A percentile compares a stretch with the other conserved stretches of the same genome.
Evolutionary conservation across 2,797 vertebrate species (phyloP).

Genomic region (Sebastes variabilis): DNA sequence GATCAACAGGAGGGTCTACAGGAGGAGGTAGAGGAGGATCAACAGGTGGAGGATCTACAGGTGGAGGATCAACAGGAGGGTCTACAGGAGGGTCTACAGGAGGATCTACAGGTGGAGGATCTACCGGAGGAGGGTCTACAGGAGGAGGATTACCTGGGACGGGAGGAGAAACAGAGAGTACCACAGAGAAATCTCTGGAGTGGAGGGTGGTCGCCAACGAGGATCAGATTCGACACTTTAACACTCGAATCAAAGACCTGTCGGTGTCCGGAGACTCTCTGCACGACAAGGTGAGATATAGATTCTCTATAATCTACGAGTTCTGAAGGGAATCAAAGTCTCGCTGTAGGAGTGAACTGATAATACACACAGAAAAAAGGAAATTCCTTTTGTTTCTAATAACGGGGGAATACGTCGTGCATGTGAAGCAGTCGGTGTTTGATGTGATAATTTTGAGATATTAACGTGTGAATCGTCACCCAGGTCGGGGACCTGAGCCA

Average conservation of each 20-base stretch:
- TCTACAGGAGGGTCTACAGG: not conserved
- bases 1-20: not conserved
- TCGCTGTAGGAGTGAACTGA: too few species aligned
- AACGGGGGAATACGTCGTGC: too few species aligned
- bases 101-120: too few species aligned
- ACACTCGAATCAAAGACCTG: constrained; percentile 83
- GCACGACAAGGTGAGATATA: constrained; percentile 59
- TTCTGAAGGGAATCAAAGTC: not conserved
- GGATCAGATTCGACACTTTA: constrained; percentile 81
- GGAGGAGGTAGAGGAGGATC: not conserved
- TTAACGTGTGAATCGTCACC: not conserved
- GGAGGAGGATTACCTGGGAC: constrained; percentile 29
- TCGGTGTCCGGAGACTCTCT: constrained; percentile 82
- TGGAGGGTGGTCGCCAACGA: constrained; percentile 86
- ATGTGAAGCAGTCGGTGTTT: too few species aligned
- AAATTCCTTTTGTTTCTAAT: too few species aligned
- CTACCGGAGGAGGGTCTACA: not conserved
- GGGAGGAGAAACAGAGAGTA: constrained; percentile 52
- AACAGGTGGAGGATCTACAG: not conserved
- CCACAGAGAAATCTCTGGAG: constrained; percentile 83
- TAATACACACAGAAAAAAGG: too few species aligned
- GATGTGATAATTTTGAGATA: too few species aligned
- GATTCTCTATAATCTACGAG: too few species aligned
- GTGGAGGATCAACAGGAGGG: not conserved
- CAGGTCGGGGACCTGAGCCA: constrained; percentile 82